Conservation (phyloP, 2,888 invertebrate genomes). For the Cyrtodaria siliqua region DNA sequence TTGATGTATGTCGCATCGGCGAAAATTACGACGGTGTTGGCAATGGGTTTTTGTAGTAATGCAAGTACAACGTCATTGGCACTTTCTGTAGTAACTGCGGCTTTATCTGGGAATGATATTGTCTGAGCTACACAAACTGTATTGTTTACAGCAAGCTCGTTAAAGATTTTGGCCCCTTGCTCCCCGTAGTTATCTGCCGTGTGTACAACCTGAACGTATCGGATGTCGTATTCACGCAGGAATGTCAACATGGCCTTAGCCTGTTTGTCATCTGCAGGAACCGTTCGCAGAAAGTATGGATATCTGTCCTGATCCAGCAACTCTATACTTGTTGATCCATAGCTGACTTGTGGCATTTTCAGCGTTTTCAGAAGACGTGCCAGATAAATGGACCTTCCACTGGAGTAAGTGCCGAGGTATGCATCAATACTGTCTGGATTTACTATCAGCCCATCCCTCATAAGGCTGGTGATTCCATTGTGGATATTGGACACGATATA, state of each 20-base stretch:
- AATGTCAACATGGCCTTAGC: constrained; percentile 82
- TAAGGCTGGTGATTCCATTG: constrained; percentile 70
- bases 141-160: constrained; percentile 56
- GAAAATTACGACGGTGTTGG: constrained; percentile 81
- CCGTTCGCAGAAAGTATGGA: constrained; percentile 80
- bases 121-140: constrained; percentile 81
- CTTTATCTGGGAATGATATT: constrained; percentile 73
- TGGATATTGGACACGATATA: constrained; percentile 82
- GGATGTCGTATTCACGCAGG: constrained; percentile 83
- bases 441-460: constrained; percentile 66
- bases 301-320: constrained; percentile 73
- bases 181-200: constrained; percentile 76
- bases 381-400: constrained; percentile 75
- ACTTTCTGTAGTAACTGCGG: constrained; percentile 69
- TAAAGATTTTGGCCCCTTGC: constrained; percentile 70
- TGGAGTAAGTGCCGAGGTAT: constrained; percentile 79
- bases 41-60: constrained; percentile 77
- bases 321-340: constrained; percentile 71
- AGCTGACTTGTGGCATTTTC: constrained; percentile 80
- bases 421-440: constrained; percentile 76
- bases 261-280: constrained; percentile 80
- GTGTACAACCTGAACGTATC: constrained; percentile 85
- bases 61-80: constrained; percentile 73
- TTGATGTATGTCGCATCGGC: constrained; percentile 74
- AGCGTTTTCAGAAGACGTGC: constrained; percentile 77